Evolutionary conservation across 2,113 vertebrate species (phyloP).

Genomic region (Eulacestoma nigropectus): DNA sequence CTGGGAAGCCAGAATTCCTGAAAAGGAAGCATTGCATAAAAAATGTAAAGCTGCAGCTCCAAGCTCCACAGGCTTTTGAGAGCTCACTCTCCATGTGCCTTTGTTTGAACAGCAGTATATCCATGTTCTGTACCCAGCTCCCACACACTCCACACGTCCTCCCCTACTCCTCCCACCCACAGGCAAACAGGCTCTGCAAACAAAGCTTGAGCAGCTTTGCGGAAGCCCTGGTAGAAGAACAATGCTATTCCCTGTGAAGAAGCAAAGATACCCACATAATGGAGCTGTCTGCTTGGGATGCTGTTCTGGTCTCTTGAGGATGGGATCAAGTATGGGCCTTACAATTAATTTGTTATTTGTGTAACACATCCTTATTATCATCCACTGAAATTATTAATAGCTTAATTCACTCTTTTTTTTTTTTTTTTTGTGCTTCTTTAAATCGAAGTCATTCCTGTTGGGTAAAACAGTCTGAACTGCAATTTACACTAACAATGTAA

Average conservation of each 20-base stretch:
- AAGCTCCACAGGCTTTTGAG: background rate
- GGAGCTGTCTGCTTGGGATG: background rate
- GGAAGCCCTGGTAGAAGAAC: background rate
- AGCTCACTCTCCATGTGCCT: background rate
- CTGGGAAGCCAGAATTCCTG: background rate
- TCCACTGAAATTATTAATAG: background rate
- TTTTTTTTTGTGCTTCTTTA: background rate
- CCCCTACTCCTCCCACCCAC: background rate
- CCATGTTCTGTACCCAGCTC: background rate
- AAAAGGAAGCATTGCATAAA: background rate
- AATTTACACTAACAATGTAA: background rate
- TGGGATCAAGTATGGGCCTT: background rate
- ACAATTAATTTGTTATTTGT: constrained; percentile 25
- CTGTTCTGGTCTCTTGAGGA: background rate
- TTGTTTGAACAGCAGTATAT: background rate
- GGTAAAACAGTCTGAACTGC: background rate
- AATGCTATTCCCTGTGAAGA: background rate
- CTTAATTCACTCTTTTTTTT: background rate
- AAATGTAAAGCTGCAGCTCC: background rate
- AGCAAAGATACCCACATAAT: background rate
- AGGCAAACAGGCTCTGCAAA: background rate
- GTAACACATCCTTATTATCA: background rate
- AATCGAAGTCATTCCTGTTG: background rate
- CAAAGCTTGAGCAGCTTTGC: background rate
- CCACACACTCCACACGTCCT: background rate